Percentiles rank a stretch among this genome's conserved stretches.
phyloP scores from a whole-genome alignment of 2,113 vertebrate species.

The Pelobates fuscus region DNA sequence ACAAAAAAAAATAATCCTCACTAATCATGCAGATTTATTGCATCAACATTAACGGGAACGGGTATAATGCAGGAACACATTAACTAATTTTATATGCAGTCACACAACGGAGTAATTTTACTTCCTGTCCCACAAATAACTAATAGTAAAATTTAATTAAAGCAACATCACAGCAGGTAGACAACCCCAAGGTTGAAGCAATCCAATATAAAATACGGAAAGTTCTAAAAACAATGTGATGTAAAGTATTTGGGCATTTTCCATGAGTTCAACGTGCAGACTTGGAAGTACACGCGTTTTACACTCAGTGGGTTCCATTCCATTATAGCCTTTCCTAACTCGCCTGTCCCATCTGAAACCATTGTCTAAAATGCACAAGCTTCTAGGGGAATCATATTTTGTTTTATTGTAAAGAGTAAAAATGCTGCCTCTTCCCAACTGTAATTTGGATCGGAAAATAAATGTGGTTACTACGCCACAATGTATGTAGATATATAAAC shows the following conservation, averaged over 20 bases:
- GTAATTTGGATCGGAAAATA: conserved; percentile 87
- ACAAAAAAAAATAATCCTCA: no score
- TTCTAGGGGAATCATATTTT: conserved; percentile 32
- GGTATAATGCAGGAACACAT: neutral
- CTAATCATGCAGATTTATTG: neutral
- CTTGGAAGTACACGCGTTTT: neutral
- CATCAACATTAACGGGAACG: neutral
- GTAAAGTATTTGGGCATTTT: neutral
- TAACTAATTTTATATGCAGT: neutral
- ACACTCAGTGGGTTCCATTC: neutral
- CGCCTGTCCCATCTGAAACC: neutral
- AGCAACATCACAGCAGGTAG: neutral
- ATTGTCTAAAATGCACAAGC: conserved; percentile 19
- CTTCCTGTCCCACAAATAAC: no score
- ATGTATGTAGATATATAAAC: conserved; percentile 99
- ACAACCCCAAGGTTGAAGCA: neutral
- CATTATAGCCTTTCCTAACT: neutral
- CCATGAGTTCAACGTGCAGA: neutral
- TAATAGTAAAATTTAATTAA: neutral
- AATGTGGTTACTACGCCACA: conserved; percentile 89
- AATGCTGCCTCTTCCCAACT: conserved; percentile 85
- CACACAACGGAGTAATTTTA: neutral
- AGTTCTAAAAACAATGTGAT: neutral
- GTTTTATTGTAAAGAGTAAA: conserved; percentile 76
- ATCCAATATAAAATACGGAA: neutral